phyloP scores from a whole-genome alignment of 2,113 vertebrate species.

The Atractosteus spatula region DNA sequence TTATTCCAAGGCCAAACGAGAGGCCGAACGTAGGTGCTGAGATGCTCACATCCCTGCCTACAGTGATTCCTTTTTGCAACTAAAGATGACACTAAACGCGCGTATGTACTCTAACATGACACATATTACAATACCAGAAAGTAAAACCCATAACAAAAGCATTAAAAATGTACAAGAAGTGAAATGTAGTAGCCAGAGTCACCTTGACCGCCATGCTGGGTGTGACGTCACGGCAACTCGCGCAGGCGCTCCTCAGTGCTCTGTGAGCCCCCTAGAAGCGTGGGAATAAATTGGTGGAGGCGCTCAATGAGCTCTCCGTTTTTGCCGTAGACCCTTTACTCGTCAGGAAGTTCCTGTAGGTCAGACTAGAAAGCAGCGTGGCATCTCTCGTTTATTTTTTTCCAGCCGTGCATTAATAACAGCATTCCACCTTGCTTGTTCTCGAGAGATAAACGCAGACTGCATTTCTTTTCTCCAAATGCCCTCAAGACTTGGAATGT shows the following conservation, averaged over 20 bases:
- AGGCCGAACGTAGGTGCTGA: constrained; percentile 35
- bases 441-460: no score
- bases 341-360: no score
- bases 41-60: constrained; percentile 29
- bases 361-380: no score
- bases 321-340: no score
- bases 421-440: no score
- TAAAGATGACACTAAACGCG: background rate
- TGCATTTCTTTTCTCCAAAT: no score
- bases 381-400: no score
- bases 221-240: constrained; percentile 69
- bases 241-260: constrained; percentile 59
- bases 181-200: constrained; percentile 75
- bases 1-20: constrained; percentile 40
- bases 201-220: constrained; percentile 98
- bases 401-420: no score
- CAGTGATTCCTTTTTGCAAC: background rate
- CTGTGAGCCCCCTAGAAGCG: background rate
- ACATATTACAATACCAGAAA: constrained; percentile 1
- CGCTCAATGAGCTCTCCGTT: no score
- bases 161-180: constrained; percentile 48
- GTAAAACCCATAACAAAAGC: constrained; percentile 15
- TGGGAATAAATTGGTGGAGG: background rate
- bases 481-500: no score
- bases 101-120: background rate